Evolutionary conservation across 2,797 vertebrate species (phyloP).

Genomic region (Galagoides demidoff): DNA sequence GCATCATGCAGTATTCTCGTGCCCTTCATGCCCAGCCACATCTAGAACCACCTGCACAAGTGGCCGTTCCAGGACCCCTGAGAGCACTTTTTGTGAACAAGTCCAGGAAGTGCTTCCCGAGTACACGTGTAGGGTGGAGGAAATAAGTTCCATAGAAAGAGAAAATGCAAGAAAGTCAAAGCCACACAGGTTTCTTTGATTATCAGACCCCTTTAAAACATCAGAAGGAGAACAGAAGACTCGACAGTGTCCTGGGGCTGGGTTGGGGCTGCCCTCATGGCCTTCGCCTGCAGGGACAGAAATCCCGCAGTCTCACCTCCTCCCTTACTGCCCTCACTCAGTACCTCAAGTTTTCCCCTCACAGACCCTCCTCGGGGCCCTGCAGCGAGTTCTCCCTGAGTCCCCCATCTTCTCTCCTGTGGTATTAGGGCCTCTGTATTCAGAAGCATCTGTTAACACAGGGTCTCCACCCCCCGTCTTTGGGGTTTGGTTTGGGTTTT

Average conservation of each 20-base stretch:
- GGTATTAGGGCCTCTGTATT: rapidly evolving
- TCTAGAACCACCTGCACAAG: not conserved
- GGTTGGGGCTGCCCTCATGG: not conserved
- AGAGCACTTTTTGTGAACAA: not conserved
- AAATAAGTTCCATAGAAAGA: not conserved
- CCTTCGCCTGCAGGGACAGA: not conserved
- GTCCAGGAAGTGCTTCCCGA: not conserved
- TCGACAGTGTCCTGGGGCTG: rapidly evolving
- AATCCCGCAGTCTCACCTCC: not conserved
- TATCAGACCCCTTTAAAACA: not conserved
- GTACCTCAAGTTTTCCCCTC: rapidly evolving
- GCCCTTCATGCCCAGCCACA: not conserved
- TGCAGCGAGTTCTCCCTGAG: not conserved
- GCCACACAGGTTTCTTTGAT: not conserved
- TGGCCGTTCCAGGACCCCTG: not conserved
- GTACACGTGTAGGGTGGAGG: rapidly evolving
- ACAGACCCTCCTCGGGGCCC: not conserved
- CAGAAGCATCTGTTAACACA: not conserved
- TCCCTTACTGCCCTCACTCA: not conserved
- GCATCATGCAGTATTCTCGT: rapidly evolving
- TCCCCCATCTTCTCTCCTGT: rapidly evolving
- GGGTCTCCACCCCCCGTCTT: not conserved
- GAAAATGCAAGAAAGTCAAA: not conserved
- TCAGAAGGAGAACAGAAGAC: not conserved
- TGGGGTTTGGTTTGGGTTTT: not conserved